Base-by-base conservation (phyloP, 2,797 vertebrate species). In the Phrynocephalus forsythii region DNA sequence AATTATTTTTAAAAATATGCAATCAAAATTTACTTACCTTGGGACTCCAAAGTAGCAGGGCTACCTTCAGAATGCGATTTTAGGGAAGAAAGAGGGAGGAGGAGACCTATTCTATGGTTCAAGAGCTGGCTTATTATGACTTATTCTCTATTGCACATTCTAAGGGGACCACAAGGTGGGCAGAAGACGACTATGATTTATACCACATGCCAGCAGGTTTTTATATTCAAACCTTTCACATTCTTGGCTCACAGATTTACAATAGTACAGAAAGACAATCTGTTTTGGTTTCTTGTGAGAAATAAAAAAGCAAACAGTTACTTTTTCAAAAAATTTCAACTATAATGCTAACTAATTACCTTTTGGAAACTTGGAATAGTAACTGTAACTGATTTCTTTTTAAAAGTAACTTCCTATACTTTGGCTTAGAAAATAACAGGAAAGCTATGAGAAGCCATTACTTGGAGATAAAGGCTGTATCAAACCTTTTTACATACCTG, bases 401-500 rank as follows among this genome's bases (percentile, higher is more conserved):
- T 76, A 44, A 48, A 76, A 48, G 11, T 9, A 11, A 76, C 24
- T 76, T 48, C 33, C 75, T 24, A 76, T 10, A 44, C 75, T 11
- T 4, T 48, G 38, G 9, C 30, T 79, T 30, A 20, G 0, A 0
- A 7, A 52, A 52, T 2, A n/a, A 69, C 26, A 50, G 11, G 20
- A 84, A 75, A 6, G 33, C 2, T 8, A 89, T 89, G 88, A 89
- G 56, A 0, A 77, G 66, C 48, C 44, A 52, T 18, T 88, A 88
- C 78, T 52, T 9, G n/a, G 85, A 73, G 24, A 71, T 82, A 66
- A 2, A 63, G 0, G 0, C 1, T 26, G n/a, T 87, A 89, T 79
- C 0, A 3, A 5, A 87, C 72, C 1, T 75, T 44, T 91, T 94
- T 94, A 80, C 76, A 96, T 94, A 98, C 99, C 97, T 99, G 99